Evolutionary conservation across 2,888 invertebrate genomes (phyloP).

Genomic region (Bedellia somnulentella): DNA sequence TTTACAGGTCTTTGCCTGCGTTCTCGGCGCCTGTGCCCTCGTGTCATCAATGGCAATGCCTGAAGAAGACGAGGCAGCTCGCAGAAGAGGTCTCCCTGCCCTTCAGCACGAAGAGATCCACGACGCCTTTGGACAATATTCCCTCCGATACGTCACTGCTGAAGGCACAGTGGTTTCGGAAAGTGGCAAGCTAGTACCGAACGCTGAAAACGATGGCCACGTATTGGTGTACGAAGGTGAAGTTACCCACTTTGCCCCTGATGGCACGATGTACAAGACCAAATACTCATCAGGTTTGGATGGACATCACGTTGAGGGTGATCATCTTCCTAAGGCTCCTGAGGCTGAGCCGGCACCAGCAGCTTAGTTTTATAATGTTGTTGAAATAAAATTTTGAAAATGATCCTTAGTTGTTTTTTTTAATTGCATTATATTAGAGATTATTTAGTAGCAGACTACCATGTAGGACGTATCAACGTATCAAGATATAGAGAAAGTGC

Average conservation of each 20-base stretch:
- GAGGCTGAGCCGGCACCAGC: constrained; percentile 6
- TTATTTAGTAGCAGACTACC: too few relatives aligned
- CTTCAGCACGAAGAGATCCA: constrained; percentile 23
- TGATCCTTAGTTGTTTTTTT: too few relatives aligned
- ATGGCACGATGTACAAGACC: constrained; percentile 29
- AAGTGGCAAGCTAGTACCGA: constrained; percentile 25
- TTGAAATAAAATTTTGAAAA: too few relatives aligned
- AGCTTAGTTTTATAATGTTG: too few relatives aligned
- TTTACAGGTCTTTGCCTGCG: background rate
- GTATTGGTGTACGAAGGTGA: constrained; percentile 28
- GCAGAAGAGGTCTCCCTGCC: constrained; percentile 17
- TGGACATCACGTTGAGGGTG: constrained; percentile 21
- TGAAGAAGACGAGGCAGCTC: background rate
- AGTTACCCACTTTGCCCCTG: constrained; percentile 24
- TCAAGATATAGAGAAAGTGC: too few relatives aligned
- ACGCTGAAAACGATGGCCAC: constrained; percentile 16
- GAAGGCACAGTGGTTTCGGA: constrained; percentile 27
- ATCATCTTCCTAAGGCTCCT: constrained; percentile 19
- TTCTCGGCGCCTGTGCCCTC: background rate
- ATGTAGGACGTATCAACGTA: constrained; percentile 6
- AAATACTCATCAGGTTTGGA: constrained; percentile 28
- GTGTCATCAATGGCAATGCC: background rate
- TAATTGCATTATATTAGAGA: too few relatives aligned
- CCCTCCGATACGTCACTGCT: constrained; percentile 28
- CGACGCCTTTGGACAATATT: constrained; percentile 26